Conservation (phyloP, 1,140 invertebrate species). For the Drosophila bocki region DNA sequence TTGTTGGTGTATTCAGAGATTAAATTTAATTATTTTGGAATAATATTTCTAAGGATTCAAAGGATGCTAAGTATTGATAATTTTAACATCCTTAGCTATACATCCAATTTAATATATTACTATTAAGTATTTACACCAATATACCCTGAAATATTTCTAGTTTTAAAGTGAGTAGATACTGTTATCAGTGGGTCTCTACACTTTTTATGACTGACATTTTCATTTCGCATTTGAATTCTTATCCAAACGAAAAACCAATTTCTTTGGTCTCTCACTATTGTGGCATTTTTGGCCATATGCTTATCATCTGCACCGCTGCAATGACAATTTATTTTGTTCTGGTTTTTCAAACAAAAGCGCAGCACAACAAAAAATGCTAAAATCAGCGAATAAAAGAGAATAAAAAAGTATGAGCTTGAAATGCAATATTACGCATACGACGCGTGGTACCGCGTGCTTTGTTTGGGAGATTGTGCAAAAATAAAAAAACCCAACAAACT, state of each 20-base stretch:
- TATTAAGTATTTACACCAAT: not conserved
- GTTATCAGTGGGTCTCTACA: not conserved
- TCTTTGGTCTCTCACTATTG: conserved; percentile 23
- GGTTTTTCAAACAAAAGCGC: conserved; percentile 68
- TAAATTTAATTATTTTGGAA: not conserved
- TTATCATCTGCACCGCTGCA: conserved; percentile 60
- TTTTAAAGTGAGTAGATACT: not conserved
- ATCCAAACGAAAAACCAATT: conserved; percentile 34
- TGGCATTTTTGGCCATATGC: conserved; percentile 48
- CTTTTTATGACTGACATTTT: conserved; percentile 23
- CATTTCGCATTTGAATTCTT: conserved; percentile 17
- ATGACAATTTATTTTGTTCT: conserved; percentile 68
- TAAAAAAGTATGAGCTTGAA: conserved; percentile 48
- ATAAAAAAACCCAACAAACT: conserved; percentile 44
- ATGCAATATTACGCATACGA: conserved; percentile 81
- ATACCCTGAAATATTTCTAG: not conserved
- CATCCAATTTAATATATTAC: not conserved
- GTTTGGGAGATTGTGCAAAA: conserved; percentile 41
- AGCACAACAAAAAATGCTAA: conserved; percentile 30
- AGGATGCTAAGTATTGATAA: no score
- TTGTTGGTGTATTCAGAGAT: not conserved
- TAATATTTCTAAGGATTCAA: not conserved
- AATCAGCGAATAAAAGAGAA: conserved; percentile 34
- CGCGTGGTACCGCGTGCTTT: conserved; percentile 57
- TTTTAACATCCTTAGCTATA: not conserved